Conservation (phyloP, 2,113 vertebrate genomes). For the Sinocyclocheilus rhinocerous region DNA sequence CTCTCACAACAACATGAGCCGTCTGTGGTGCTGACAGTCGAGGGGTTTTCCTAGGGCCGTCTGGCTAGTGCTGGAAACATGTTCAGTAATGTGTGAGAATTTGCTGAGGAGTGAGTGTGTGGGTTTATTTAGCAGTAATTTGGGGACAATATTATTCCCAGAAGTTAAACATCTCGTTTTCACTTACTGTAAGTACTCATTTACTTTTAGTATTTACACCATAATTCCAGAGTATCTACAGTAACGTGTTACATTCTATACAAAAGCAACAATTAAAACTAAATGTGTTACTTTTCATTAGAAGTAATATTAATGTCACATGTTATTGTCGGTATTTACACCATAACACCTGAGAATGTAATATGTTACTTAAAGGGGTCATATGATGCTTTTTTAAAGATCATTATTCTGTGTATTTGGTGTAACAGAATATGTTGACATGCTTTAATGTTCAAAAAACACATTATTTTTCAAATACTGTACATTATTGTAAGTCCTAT, state of each 20-base stretch:
- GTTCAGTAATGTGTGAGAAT: not conserved
- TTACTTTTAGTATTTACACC: not conserved
- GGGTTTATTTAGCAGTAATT: not conserved
- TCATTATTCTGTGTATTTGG: no score
- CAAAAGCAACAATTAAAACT: not conserved
- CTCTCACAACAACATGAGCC: not conserved
- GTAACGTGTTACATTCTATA: not conserved
- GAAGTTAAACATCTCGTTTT: not conserved
- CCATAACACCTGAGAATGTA: no score
- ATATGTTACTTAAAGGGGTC: no score
- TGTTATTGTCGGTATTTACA: not conserved
- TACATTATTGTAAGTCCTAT: no score
- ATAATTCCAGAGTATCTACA: not conserved
- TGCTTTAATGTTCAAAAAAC: no score
- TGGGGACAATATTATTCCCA: not conserved
- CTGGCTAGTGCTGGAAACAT: not conserved
- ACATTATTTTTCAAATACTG: no score
- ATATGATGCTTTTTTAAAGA: no score
- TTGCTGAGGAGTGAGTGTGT: not conserved
- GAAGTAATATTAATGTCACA: not conserved
- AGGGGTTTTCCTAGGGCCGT: constrained; percentile 11
- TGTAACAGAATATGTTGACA: no score
- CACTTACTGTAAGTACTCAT: not conserved
- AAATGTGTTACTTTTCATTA: not conserved
- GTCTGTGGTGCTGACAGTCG: constrained; percentile 16